Base-by-base conservation (phyloP, 2,888 invertebrate genomes). In the Melipona bicolor region DNA sequence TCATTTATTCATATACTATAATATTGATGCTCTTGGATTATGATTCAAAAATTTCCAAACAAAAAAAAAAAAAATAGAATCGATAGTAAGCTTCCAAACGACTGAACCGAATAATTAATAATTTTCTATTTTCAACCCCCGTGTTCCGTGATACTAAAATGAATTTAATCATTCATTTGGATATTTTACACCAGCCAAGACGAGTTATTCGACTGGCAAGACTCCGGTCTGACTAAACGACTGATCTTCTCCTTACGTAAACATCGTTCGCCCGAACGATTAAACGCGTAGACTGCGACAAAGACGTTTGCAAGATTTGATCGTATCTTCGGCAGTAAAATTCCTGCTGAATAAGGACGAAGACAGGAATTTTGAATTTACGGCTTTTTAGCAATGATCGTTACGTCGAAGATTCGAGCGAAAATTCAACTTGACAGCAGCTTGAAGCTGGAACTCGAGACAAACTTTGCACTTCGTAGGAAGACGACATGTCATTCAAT, bases 361-460 rank as follows among this genome's bases (percentile, higher is more conserved):
- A 27, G 72, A 59, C 21, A 62, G 27, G 54, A 49, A 68, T 76
- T 56, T 54, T 54, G 32, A 43, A 79, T 80, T 89, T 85, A 90
- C 84, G 83, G 81, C 79, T 86, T 88, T 91, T 91, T 90, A 91
- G 90, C 87, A 84, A 88, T 83, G 69, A 71, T 71, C 87, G 86
- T 90, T 88, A 86, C 84, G 75, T 81, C 67, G 85, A 78, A 69
- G 81, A 78, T 84, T 75, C 77, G 74, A 21, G 62, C 62, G 83
- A 68, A 76, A 79, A 52, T 72, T 75, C 21, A 36, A 54, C 81
- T 43, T 43, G 43, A 43, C 1, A 59, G 56, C 56, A 59, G 50
- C 50, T 80, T 74, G 43, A 70, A 50, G 52, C 54, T 65, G 32
- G 24, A 49, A 77, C 65, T 74, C 64, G 68, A 36, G 69, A 32